Evolutionary conservation across 2,113 vertebrate genomes (phyloP), one percentile per base, ranked within the genome.

Genomic region (Rhinoptilus africanus): DNA sequence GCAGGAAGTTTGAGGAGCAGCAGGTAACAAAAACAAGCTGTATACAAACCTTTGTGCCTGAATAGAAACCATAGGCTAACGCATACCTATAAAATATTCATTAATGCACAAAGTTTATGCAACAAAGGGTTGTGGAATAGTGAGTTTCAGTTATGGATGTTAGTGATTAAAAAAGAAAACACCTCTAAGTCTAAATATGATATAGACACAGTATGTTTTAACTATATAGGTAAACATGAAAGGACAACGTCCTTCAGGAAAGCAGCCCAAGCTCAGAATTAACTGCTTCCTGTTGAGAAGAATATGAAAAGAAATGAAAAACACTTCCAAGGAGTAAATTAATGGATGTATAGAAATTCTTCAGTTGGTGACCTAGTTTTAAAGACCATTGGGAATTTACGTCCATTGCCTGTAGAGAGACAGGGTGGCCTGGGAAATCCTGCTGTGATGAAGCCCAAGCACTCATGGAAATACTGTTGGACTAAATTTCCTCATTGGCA

Each of bases 281-380:
- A 73, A 32, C 28, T 72, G 26, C 18, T 73, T 88, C 14, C 13
- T 57, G 6, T 22, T 73, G 45, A 75, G 47, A 91, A 81, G 48
- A 85, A 51, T 47, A 83, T 34, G 39, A 88, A 92, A 72, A 79
- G 6, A 81, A 48, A 10, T 20, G 3, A 53, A 62, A 93, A 90
- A 22, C 60, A 34, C 23, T 76, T 34, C 43, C 34, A 79, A 66
- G 75, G 64, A 88, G 21, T 67, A 77, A 88, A 84, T 76, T 30
- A 12, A 4, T 53, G 16, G 23, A 51, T 37, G 24, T 41, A 47
- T 32, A 90, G 88, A 85, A 67, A 81, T 73, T 73, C 64, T 88
- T 94, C 75, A 69, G 32, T 41, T 76, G 50, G 74, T 95, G 87
- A 90, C 57, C 89, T 88, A 59, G 22, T 90, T 97, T 94, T 88